These are phyloP conservation scores for Periparus ater DNA, from an alignment of 2,797 vertebrate species.

Conservation along the genomic window DNA sequence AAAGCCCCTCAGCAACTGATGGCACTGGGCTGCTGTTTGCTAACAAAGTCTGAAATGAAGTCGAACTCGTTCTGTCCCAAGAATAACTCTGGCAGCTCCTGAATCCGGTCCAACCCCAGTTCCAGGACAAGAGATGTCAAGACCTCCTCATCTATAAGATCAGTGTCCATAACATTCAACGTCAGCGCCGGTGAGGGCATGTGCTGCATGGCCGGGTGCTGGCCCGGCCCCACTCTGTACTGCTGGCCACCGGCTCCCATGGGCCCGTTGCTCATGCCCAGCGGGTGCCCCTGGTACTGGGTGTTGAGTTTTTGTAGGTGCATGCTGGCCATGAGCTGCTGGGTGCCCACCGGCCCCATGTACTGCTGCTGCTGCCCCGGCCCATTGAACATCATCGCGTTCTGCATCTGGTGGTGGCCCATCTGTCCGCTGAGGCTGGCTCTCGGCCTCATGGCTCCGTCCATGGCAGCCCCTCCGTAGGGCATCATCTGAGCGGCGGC, in stretches of 20 bases:
- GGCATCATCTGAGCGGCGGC: slow-evolving; percentile 86
- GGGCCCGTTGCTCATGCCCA: slow-evolving; percentile 81
- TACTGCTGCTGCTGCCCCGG: slow-evolving; percentile 77
- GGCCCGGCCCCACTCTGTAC: slow-evolving; percentile 81
- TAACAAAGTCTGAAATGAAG: slow-evolving; percentile 96
- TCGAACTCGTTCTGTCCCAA: slow-evolving; percentile 98
- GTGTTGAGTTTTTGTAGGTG: slow-evolving; percentile 93
- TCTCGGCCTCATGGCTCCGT: slow-evolving; percentile 82
- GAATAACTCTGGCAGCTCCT: slow-evolving; percentile 95
- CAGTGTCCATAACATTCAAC: slow-evolving; percentile 90
- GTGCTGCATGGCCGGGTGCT: slow-evolving; percentile 82
- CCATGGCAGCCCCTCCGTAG: slow-evolving; percentile 84
- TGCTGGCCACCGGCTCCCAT: slow-evolving; percentile 73
- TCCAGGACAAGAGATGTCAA: slow-evolving; percentile 94
- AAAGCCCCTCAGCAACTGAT: slow-evolving; percentile 86
- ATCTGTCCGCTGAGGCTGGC: slow-evolving; percentile 81
- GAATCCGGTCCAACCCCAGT: slow-evolving; percentile 92
- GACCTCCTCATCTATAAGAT: slow-evolving; percentile 95
- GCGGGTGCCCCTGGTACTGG: slow-evolving; percentile 88
- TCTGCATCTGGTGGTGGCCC: slow-evolving; percentile 81
- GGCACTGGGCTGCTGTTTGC: slow-evolving; percentile 93
- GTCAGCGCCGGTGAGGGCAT: slow-evolving; percentile 83
- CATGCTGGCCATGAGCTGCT: slow-evolving; percentile 92
- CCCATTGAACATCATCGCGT: slow-evolving; percentile 84
- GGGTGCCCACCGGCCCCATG: slow-evolving; percentile 73